A percentile compares a stretch with the other conserved stretches of the same genome.
Conservation (phyloP, 2,113 vertebrate genomes). For the Caranx ignobilis region DNA sequence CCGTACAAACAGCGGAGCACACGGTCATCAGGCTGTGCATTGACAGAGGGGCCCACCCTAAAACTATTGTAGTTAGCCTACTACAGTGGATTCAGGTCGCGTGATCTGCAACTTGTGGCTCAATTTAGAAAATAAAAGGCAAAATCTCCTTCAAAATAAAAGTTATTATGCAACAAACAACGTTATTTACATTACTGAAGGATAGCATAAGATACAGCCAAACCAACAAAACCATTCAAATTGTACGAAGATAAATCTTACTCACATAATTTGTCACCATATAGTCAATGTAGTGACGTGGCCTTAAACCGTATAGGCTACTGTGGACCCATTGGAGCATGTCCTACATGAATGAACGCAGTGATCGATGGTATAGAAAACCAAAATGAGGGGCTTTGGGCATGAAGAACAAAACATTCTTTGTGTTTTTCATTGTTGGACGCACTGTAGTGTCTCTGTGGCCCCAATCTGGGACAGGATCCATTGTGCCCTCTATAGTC, state of each 20-base stretch:
- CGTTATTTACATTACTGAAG: background rate
- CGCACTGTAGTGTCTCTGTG: constrained; percentile 46
- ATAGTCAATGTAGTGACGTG: background rate
- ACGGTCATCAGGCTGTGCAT: background rate
- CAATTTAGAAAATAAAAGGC: background rate
- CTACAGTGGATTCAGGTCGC: background rate
- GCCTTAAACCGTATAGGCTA: background rate
- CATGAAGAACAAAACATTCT: constrained; percentile 54
- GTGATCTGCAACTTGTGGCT: background rate
- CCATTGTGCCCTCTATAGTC: constrained; percentile 64
- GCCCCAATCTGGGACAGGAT: constrained; percentile 73
- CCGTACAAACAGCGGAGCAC: constrained; percentile 11
- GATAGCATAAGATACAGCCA: background rate
- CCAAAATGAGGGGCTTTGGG: background rate
- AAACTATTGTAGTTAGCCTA: background rate
- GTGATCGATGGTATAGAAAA: background rate
- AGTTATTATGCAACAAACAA: background rate
- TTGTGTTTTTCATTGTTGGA: constrained; percentile 68
- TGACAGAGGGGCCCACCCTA: background rate
- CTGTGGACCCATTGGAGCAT: background rate
- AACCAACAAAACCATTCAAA: background rate
- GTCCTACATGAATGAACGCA: background rate
- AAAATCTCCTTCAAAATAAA: background rate
- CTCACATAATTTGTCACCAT: background rate
- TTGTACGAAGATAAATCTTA: background rate